Percentiles rank a stretch among this genome's conserved stretches.
Conservation (phyloP, 2,888 invertebrate genomes). For the Sturmia bella region DNA sequence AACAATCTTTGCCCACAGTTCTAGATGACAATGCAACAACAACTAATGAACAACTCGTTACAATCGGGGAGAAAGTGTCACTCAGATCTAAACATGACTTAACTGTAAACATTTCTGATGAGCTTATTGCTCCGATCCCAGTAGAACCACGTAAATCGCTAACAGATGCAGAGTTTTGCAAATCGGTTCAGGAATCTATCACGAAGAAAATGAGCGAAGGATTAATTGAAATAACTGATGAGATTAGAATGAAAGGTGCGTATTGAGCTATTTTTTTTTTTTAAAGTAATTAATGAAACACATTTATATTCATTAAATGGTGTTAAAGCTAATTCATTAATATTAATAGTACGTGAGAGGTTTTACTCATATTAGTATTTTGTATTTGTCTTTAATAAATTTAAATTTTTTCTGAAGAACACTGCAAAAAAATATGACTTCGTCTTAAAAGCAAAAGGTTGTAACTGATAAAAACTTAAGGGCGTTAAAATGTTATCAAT, state of each 20-base stretch:
- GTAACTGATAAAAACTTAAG: no score
- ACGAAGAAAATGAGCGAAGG: conserved; percentile 81
- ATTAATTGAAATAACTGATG: conserved; percentile 78
- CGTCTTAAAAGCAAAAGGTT: no score
- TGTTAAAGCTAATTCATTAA: no score
- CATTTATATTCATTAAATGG: no score
- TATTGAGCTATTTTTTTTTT: background rate
- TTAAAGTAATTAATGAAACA: no score
- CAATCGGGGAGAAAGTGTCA: conserved; percentile 55
- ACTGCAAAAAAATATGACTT: no score
- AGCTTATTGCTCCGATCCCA: conserved; percentile 72
- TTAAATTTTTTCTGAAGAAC: no score
- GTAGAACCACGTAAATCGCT: conserved; percentile 78
- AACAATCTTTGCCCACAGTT: conserved; percentile 67
- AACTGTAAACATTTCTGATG: conserved; percentile 27
- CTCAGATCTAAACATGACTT: conserved; percentile 1
- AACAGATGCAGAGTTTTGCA: conserved; percentile 81
- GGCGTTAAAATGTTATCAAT: no score
- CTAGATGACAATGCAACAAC: conserved; percentile 21
- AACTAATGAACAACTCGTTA: conserved; percentile 59
- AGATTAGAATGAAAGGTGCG: conserved; percentile 76
- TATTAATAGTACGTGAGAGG: no score
- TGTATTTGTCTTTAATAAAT: no score
- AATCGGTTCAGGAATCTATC: conserved; percentile 80
- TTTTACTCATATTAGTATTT: no score